Percentiles rank a stretch among this genome's conserved stretches.
These are phyloP conservation scores for Masticophis lateralis DNA, from an alignment of 2,797 vertebrate species.

Conservation along the genomic window DNA sequence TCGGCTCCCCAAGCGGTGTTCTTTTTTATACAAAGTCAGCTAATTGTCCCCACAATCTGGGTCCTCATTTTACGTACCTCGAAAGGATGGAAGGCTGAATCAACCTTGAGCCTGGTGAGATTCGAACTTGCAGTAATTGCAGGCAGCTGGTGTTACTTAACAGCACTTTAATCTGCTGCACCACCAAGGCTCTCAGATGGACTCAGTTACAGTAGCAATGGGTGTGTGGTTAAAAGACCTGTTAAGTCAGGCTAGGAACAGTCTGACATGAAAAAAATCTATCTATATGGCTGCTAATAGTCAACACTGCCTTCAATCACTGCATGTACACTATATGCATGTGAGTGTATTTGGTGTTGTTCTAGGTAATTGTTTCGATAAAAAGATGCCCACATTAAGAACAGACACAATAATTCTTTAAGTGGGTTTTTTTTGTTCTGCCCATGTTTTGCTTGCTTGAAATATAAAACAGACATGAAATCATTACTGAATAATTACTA, in stretches of 20 bases:
- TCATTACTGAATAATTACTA: conserved; percentile 22
- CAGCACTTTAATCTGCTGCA: no score
- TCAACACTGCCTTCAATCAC: not conserved
- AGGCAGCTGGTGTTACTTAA: no score
- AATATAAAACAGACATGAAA: conserved; percentile 30
- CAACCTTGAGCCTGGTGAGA: no score
- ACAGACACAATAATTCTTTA: not conserved
- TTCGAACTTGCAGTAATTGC: no score
- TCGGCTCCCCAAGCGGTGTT: no score
- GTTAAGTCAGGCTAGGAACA: not conserved
- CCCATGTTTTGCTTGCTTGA: not conserved
- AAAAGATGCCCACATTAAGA: not conserved
- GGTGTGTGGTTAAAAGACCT: not conserved
- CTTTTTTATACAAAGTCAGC: no score
- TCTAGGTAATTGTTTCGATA: not conserved
- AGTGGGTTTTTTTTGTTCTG: not conserved
- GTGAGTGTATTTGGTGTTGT: not conserved
- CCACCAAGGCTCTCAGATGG: not conserved
- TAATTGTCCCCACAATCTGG: no score
- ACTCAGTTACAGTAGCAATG: not conserved
- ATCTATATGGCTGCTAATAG: not conserved
- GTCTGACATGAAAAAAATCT: not conserved
- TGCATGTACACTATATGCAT: not conserved
- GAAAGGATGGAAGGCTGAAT: no score
- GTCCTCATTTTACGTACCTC: no score